A percentile compares a stretch with the other conserved stretches of the same genome.
These are phyloP conservation scores for Periphyllus acericola DNA, from an alignment of 2,888 invertebrate species.

Conservation along the genomic window DNA sequence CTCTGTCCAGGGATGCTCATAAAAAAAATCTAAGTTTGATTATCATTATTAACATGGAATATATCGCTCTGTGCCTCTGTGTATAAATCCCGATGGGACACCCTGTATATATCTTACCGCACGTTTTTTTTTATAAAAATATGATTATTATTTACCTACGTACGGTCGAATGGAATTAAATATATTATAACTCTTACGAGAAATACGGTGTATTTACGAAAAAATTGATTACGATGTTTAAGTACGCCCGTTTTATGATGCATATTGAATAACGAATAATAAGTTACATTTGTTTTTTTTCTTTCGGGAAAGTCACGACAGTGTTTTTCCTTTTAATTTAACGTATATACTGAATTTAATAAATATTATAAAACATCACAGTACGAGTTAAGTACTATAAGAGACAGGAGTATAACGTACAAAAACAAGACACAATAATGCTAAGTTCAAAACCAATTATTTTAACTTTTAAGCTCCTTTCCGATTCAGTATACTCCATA, in stretches of 20 bases:
- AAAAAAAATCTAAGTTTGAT: too few relatives aligned
- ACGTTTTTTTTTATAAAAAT: background rate
- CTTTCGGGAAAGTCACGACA: background rate
- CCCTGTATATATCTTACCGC: background rate
- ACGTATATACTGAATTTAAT: background rate
- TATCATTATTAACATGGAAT: too few relatives aligned
- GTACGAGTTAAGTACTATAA: background rate
- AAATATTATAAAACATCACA: background rate
- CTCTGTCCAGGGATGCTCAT: too few relatives aligned
- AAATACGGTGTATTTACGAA: background rate
- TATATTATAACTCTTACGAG: background rate
- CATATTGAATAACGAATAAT: background rate
- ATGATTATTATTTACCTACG: conserved; percentile 9
- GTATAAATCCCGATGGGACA: too few relatives aligned
- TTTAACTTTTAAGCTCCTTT: background rate
- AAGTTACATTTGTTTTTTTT: background rate
- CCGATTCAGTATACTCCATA: background rate
- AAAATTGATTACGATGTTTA: conserved; percentile 1
- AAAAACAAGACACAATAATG: background rate
- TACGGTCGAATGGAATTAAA: background rate
- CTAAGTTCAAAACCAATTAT: background rate
- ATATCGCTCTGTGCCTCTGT: too few relatives aligned
- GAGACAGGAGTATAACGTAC: background rate
- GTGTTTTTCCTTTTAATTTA: background rate
- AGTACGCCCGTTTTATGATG: background rate